Evolutionary conservation across 92 coral and sea anemone genomes (phyloP).

Genomic region (Porites evermanni): DNA sequence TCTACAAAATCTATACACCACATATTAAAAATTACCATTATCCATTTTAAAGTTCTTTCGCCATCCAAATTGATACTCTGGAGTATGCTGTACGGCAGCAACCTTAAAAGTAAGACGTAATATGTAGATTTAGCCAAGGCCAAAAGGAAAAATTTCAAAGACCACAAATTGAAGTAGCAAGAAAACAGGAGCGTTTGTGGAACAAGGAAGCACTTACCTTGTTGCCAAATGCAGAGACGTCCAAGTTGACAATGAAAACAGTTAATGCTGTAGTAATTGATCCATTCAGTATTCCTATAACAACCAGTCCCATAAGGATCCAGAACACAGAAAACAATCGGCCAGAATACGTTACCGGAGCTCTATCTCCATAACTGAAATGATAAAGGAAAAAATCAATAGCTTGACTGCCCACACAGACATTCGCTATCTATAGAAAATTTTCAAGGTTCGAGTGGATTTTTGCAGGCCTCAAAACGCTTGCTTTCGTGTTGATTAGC

Average conservation of each 20-base stretch:
- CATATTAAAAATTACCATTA: neutral
- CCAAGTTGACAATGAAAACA: neutral
- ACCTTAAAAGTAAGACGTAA: slow-evolving; percentile 11
- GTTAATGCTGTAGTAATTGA: slow-evolving; percentile 16
- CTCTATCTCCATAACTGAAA: slow-evolving; percentile 25
- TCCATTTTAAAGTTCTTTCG: slow-evolving; percentile 38
- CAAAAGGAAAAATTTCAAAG: too few relatives aligned
- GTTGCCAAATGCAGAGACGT: neutral
- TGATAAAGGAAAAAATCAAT: neutral
- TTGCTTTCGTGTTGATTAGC: too few relatives aligned
- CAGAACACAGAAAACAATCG: slow-evolving; percentile 19
- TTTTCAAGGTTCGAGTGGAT: too few relatives aligned
- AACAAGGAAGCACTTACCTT: neutral
- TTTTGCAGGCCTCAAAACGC: too few relatives aligned
- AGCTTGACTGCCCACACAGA: neutral
- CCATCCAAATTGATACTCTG: slow-evolving; percentile 29
- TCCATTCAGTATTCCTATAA: slow-evolving; percentile 5
- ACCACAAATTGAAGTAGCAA: too few relatives aligned
- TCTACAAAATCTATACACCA: neutral
- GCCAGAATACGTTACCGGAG: slow-evolving; percentile 7
- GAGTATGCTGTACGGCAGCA: slow-evolving; percentile 46
- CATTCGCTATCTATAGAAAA: too few relatives aligned
- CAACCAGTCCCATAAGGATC: slow-evolving; percentile 22
- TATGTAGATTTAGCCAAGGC: neutral
- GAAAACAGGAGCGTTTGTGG: neutral